Conservation (phyloP, 1,140 invertebrate genomes). For the Pogonomyrmex barbatus region DNA sequence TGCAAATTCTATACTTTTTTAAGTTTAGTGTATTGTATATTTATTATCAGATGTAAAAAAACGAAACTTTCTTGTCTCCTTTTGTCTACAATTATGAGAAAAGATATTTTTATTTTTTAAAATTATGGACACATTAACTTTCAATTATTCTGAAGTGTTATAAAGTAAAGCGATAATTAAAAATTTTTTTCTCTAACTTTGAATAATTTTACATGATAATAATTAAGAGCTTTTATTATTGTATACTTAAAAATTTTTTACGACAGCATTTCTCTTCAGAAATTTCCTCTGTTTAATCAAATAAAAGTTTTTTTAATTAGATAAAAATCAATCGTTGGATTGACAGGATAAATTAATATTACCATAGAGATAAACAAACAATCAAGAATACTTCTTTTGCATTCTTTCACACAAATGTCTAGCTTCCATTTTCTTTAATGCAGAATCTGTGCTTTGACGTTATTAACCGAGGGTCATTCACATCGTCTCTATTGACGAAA, state of each 20-base stretch:
- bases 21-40: neutral
- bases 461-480: conserved; percentile 36
- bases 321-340: too few relatives aligned
- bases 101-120: neutral
- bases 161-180: neutral
- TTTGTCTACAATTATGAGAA: neutral
- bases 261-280: neutral
- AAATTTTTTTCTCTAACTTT: neutral
- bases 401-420: neutral
- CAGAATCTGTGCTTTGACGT: neutral
- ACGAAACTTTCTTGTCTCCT: neutral
- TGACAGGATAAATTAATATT: neutral
- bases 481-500: neutral
- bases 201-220: neutral
- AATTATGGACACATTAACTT: neutral
- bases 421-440: neutral
- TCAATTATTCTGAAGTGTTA: neutral
- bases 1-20: neutral
- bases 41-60: neutral
- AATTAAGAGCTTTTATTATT: neutral
- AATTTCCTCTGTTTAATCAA: neutral
- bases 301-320: too few relatives aligned
- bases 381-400: neutral
- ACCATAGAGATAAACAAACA: neutral
- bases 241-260: too few relatives aligned